Conservation (phyloP, 53 echinoderm and acorn worm genomes). For the Mesocentrotus franciscanus region DNA sequence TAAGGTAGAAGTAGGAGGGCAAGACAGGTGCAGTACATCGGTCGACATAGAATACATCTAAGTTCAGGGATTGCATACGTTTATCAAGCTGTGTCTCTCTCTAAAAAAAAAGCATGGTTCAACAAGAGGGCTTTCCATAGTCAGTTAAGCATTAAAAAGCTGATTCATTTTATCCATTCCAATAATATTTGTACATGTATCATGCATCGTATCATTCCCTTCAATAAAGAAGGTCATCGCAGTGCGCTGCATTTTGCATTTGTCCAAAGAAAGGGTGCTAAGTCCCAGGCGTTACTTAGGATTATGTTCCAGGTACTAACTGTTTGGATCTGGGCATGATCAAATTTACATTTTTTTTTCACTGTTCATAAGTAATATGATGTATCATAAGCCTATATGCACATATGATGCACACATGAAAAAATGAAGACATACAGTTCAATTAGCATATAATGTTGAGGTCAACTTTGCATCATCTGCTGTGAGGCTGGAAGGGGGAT, state of each 20-base stretch:
- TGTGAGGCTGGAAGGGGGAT: neutral
- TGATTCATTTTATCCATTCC: neutral
- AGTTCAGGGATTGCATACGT: neutral
- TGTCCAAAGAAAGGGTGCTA: neutral
- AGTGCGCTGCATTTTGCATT: neutral
- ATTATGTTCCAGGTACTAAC: neutral
- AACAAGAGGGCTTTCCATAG: neutral
- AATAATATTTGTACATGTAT: slow-evolving; percentile 9
- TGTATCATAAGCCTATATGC: too few species aligned
- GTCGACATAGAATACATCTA: neutral
- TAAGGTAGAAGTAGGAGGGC: neutral
- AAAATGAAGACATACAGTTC: too few species aligned
- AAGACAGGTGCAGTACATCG: slow-evolving; percentile 4
- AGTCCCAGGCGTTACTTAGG: neutral
- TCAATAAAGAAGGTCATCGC: neutral
- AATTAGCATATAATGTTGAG: neutral
- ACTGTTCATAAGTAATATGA: neutral
- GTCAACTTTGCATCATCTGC: neutral
- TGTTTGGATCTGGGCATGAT: neutral
- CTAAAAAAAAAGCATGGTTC: neutral
- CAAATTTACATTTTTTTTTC: neutral
- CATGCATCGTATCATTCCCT: neutral
- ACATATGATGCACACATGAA: too few species aligned
- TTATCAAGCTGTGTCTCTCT: neutral
- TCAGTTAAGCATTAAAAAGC: neutral